These are phyloP conservation scores for Leptinotarsa undecemlineata DNA, from an alignment of 1,140 invertebrate genomes.

Conservation along the genomic window DNA sequence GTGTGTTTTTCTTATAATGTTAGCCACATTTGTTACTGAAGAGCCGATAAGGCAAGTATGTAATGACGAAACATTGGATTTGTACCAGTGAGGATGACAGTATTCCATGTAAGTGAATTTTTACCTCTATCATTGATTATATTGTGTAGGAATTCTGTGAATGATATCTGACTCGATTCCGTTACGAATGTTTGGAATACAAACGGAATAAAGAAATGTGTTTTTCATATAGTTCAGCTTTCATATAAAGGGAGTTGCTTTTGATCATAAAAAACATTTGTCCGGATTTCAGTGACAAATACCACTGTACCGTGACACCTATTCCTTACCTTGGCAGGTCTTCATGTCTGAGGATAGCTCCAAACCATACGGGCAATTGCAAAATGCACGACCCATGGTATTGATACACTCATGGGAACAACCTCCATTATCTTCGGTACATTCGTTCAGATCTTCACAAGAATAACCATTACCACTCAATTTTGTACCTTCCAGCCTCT, in stretches of 20 bases:
- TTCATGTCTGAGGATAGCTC: slow-evolving; percentile 38
- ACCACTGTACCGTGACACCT: not conserved
- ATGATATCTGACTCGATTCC: no score
- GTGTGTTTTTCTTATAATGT: no score
- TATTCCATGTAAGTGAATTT: no score
- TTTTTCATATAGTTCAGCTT: no score
- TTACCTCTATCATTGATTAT: no score
- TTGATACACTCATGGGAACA: slow-evolving; percentile 45
- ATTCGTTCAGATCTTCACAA: slow-evolving; percentile 54
- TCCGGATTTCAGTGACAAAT: not conserved
- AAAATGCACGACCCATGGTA: slow-evolving; percentile 36
- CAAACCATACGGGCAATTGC: slow-evolving; percentile 43
- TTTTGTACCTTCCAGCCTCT: slow-evolving; percentile 58
- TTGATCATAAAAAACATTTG: not conserved
- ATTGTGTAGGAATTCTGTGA: no score
- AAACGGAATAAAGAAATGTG: no score
- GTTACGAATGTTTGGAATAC: no score
- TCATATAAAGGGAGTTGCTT: not conserved
- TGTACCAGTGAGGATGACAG: no score
- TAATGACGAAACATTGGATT: no score
- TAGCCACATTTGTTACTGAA: no score
- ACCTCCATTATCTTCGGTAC: slow-evolving; percentile 32
- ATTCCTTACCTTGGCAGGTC: slow-evolving; percentile 37
- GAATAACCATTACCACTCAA: slow-evolving; percentile 56
- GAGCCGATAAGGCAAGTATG: no score